Percentiles rank a stretch among this genome's conserved stretches.
These are phyloP conservation scores for Rynchops niger DNA, from an alignment of 2,113 vertebrate species.

Conservation along the genomic window DNA sequence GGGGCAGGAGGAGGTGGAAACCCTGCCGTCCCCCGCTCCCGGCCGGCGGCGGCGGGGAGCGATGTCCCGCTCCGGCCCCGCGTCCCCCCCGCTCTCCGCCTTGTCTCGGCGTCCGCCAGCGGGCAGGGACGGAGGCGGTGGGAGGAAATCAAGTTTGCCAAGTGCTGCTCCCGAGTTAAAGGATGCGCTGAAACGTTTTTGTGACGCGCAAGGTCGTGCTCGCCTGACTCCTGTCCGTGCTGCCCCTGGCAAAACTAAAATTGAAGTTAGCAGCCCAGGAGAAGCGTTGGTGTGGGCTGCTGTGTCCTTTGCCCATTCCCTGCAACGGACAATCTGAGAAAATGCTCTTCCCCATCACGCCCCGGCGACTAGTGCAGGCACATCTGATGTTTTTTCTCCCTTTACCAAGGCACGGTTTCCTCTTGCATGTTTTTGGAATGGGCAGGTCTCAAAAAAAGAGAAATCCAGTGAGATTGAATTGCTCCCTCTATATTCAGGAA, in stretches of 20 bases:
- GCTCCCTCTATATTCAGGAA: not conserved
- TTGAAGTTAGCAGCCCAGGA: not conserved
- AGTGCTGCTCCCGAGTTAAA: no score
- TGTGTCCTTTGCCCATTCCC: accelerated
- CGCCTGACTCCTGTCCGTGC: accelerated
- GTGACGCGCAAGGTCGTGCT: accelerated
- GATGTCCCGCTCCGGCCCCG: not conserved
- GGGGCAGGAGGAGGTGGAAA: not conserved
- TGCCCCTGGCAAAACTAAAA: not conserved
- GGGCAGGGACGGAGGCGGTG: accelerated
- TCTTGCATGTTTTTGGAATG: not conserved
- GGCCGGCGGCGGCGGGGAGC: no score
- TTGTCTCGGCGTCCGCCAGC: accelerated
- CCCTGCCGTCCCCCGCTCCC: no score
- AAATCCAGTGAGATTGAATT: not conserved
- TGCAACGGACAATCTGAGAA: accelerated
- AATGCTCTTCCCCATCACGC: accelerated
- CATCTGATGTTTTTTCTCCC: accelerated
- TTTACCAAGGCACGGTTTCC: not conserved
- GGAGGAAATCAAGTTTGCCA: not conserved
- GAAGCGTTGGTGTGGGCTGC: accelerated
- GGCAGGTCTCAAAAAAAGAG: not conserved
- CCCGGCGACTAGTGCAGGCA: no score
- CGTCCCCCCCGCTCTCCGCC: accelerated
- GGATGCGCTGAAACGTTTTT: accelerated